Evolutionary conservation across 2,113 vertebrate genomes (phyloP), one percentile per base, ranked within the genome.

Genomic region (Calidris pugnax): DNA sequence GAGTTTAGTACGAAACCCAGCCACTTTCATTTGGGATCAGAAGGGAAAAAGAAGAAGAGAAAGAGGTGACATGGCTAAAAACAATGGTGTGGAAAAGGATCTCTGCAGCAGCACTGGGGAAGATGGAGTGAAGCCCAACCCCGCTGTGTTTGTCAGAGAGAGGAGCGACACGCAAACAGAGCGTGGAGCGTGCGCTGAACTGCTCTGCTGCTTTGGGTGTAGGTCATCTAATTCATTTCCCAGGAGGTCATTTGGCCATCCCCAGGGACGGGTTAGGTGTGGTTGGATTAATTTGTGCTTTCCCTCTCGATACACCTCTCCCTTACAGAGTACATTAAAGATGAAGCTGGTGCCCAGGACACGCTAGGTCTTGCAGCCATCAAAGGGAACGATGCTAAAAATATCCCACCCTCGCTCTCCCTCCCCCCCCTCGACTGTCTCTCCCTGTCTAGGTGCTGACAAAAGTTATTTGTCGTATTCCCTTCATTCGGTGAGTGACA

Each of bases 401-500:
- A 97, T 95, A 96, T 85, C 92, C 96, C 87, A 88, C 66, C 73
- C 91, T 95, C 85, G 78, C 77, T 96, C 91, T 89, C 73, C 87
- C 68, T 87, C 91, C 95, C 88, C 77, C 74, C n/a, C 55, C 68
- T 48, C 10, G 1, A 32, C 94, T 53, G n/a, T 91, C 85, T 97
- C 78, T 89, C 64, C 14, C 21, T 94, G 89, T 96, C 97, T 97
- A 93, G 96, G 95, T 95, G 95, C 98, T 97, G 97, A 98, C 97
- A 97, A 97, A 98, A 98, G 91, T 97, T 98, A 98, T 98, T 98
- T 98, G 97, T 97, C 67, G 84, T 95, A 90, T 97, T 95, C 96
- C 97, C 96, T 97, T 98, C 96, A 97, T 94, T 95, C 88, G 59
- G 73, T 98, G 98, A 98, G 98, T 98, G 98, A 98, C 98, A 98